Percentiles rank a stretch among this genome's conserved stretches.
Evolutionary conservation across 1,140 invertebrate species (phyloP).

Genomic region (Vanessa atalanta): DNA sequence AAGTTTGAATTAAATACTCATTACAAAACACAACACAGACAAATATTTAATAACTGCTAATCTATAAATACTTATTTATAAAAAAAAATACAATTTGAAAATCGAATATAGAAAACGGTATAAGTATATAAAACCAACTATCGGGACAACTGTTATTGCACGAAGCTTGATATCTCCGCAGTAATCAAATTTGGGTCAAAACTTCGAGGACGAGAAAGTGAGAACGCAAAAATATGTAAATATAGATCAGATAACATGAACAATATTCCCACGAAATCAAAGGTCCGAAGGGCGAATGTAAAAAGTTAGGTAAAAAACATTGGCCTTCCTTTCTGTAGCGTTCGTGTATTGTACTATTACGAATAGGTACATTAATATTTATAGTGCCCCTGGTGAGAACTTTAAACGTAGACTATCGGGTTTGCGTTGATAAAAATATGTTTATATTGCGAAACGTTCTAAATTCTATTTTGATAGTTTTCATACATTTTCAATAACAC

Average conservation of each 20-base stretch:
- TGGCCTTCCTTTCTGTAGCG: too few species aligned
- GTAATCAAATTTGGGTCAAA: slow-evolving; percentile 23
- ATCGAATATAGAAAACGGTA: not conserved
- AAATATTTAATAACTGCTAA: too few species aligned
- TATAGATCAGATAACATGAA: slow-evolving; percentile 23
- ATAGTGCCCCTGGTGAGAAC: too few species aligned
- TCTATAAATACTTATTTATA: not conserved
- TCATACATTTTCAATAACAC: too few species aligned
- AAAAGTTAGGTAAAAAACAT: not conserved
- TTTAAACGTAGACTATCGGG: too few species aligned
- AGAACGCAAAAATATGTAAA: slow-evolving; percentile 27
- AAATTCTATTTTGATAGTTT: too few species aligned
- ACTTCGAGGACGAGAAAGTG: slow-evolving; percentile 3
- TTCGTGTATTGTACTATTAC: too few species aligned
- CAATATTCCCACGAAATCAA: slow-evolving; percentile 17
- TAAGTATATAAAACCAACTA: slow-evolving; percentile 1
- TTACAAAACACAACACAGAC: too few species aligned
- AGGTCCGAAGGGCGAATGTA: not conserved
- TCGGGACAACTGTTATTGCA: slow-evolving; percentile 8
- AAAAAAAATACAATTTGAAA: not conserved
- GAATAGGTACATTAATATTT: too few species aligned
- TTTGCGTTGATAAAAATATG: too few species aligned
- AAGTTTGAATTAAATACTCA: too few species aligned
- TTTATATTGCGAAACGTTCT: too few species aligned
- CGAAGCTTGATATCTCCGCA: slow-evolving; percentile 6